Conservation (phyloP, 2,888 invertebrate species). For the Lydus trimaculatus region DNA sequence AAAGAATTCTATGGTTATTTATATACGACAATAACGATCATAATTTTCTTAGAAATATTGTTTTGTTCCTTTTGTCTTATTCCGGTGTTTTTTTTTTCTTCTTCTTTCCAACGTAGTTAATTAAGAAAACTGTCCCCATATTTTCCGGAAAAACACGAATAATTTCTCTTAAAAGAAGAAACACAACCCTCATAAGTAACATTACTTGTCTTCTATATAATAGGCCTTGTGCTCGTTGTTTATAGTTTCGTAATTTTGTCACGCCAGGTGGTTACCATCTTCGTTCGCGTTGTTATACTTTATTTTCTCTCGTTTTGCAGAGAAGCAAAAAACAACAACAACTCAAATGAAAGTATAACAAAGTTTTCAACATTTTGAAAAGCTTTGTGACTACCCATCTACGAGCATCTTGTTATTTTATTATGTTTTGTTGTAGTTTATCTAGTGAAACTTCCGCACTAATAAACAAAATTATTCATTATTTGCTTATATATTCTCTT, state of each 20-base stretch:
- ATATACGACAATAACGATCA: neutral
- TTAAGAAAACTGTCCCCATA: conserved; percentile 28
- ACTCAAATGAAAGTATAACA: neutral
- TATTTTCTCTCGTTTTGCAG: neutral
- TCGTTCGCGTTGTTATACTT: neutral
- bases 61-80: neutral
- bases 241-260: conserved; percentile 33
- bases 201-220: conserved; percentile 23
- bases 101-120: neutral
- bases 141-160: conserved; percentile 26
- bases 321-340: neutral
- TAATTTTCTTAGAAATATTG: neutral
- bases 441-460: neutral
- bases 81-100: neutral
- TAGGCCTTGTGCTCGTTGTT: conserved; percentile 28
- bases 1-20: neutral
- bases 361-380: conserved; percentile 1
- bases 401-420: neutral
- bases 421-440: neutral
- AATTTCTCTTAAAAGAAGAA: conserved; percentile 23
- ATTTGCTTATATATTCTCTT: neutral
- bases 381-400: neutral
- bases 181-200: conserved; percentile 22
- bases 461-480: neutral
- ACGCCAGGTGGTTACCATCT: conserved; percentile 27